Conservation (phyloP, 2,113 vertebrate species). For the Gracilinanus agilis region DNA sequence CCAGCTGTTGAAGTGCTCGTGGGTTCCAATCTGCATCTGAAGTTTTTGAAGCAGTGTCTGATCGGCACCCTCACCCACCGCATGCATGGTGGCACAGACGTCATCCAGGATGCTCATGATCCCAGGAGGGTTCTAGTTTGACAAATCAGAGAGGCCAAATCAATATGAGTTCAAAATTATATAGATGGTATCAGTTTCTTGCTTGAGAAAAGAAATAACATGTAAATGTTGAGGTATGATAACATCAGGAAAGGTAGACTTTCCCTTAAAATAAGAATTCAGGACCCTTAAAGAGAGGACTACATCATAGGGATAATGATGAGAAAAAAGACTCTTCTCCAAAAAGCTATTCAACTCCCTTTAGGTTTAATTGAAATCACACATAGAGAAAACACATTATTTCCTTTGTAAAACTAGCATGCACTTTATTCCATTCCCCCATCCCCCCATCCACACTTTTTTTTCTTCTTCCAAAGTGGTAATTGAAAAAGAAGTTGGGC, state of each 20-base stretch:
- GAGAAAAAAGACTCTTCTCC: background rate
- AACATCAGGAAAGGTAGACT: slow-evolving; percentile 30
- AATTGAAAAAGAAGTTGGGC: background rate
- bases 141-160: slow-evolving; percentile 7
- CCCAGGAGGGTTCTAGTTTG: slow-evolving; percentile 94
- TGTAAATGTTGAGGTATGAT: background rate
- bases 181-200: fast-evolving
- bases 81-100: slow-evolving; percentile 99
- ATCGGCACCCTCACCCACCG: slow-evolving; percentile 96
- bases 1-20: slow-evolving; percentile 99
- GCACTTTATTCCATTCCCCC: background rate
- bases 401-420: background rate
- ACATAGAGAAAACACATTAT: slow-evolving; percentile 2
- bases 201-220: background rate
- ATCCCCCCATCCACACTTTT: background rate
- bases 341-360: background rate
- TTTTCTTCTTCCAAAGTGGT: background rate
- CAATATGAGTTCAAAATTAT: background rate
- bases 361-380: slow-evolving; percentile 10
- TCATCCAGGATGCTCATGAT: slow-evolving; percentile 98
- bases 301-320: background rate
- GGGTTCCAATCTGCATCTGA: slow-evolving; percentile 95
- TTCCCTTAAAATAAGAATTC: slow-evolving; percentile 18
- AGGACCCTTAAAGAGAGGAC: slow-evolving; percentile 7
- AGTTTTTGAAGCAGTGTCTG: slow-evolving; percentile 98